Conservation (phyloP, 2,888 invertebrate genomes). For the Endomychus coccineus region DNA sequence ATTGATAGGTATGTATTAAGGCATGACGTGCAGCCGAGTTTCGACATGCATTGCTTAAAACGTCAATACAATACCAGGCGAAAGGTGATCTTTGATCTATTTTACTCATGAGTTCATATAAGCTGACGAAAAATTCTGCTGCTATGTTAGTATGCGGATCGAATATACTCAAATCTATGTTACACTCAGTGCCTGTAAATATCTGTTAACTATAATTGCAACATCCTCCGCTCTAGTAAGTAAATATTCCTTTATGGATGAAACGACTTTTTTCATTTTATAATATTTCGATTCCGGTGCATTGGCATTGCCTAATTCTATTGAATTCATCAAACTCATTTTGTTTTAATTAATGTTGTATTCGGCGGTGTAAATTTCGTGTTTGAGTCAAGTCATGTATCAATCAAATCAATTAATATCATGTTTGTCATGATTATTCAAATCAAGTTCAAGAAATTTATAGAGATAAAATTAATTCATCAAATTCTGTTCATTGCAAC, state of each 20-base stretch:
- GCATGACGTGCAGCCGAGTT: conserved; percentile 56
- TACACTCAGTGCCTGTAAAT: conserved; percentile 50
- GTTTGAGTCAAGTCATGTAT: too few species aligned
- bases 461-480: too few species aligned
- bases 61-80: conserved; percentile 59
- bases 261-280: conserved; percentile 24
- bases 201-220: conserved; percentile 25
- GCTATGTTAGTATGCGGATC: conserved; percentile 58
- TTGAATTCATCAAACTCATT: too few species aligned
- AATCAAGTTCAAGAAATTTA: too few species aligned
- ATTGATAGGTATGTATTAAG: conserved; percentile 63
- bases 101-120: conserved; percentile 58
- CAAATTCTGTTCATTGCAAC: too few species aligned
- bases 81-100: conserved; percentile 51
- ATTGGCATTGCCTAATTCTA: conserved; percentile 9
- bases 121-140: conserved; percentile 59
- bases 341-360: too few species aligned
- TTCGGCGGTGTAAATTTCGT: too few species aligned
- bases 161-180: conserved; percentile 59
- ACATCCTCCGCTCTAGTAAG: conserved; percentile 24
- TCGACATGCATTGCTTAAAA: conserved; percentile 54
- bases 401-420: too few species aligned
- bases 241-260: conserved; percentile 24
- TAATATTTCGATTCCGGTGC: conserved; percentile 15
- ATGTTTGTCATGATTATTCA: too few species aligned